phyloP scores from a whole-genome alignment of 2,113 vertebrate genomes.

The Phyllostomus hastatus region DNA sequence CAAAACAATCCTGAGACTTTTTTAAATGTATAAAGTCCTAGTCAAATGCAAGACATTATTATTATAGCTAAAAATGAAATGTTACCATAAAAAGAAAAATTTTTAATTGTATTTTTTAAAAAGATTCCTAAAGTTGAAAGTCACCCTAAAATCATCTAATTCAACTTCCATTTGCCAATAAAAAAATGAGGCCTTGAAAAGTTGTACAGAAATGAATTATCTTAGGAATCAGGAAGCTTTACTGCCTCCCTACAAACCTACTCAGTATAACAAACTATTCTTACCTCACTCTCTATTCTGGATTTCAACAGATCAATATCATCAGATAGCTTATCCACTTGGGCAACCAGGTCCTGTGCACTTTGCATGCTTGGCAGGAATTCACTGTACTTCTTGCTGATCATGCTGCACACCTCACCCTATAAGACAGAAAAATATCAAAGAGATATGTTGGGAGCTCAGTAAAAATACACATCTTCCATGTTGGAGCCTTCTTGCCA shows the following conservation, averaged over 20 bases:
- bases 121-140: constrained; percentile 6
- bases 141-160: background rate
- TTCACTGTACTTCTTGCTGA: constrained; percentile 91
- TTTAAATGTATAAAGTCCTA: background rate
- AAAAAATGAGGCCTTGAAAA: background rate
- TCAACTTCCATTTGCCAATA: background rate
- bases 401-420: constrained; percentile 92
- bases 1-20: background rate
- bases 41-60: background rate
- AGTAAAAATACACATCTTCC: background rate
- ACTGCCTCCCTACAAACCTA: background rate
- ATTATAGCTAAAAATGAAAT: background rate
- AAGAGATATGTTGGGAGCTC: background rate
- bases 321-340: constrained; percentile 85
- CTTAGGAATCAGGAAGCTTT: background rate
- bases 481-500: background rate
- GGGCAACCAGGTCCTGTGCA: constrained; percentile 86
- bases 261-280: background rate
- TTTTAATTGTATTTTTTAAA: background rate
- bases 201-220: background rate
- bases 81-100: background rate
- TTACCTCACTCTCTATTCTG: constrained; percentile 91
- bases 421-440: constrained; percentile 31
- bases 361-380: constrained; percentile 92
- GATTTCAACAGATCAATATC: constrained; percentile 87